A percentile compares a stretch with the other conserved stretches of the same genome.
Conservation (phyloP, 2,888 invertebrate genomes). For the Spisula solida region DNA sequence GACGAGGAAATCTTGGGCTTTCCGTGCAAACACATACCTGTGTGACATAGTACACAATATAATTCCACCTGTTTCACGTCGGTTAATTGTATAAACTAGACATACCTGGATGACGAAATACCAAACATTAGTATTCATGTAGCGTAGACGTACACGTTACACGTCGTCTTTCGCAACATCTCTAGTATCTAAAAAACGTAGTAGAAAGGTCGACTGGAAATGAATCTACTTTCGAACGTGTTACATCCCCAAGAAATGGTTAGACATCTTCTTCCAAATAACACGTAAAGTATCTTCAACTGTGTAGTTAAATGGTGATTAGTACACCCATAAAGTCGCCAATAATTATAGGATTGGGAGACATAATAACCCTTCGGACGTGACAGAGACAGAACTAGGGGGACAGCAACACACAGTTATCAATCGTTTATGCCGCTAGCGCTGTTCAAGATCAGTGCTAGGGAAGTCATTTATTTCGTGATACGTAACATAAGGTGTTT, state of each 20-base stretch:
- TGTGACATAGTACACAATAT: too few relatives aligned
- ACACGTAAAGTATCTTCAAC: neutral
- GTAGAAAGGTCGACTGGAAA: neutral
- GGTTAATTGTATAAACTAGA: too few relatives aligned
- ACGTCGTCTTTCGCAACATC: too few relatives aligned
- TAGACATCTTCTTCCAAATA: neutral
- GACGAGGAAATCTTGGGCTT: too few relatives aligned
- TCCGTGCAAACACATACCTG: too few relatives aligned
- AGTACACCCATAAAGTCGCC: neutral
- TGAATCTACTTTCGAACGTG: neutral
- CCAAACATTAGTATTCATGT: too few relatives aligned
- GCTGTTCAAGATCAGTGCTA: neutral
- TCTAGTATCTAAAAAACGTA: neutral
- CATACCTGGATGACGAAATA: too few relatives aligned
- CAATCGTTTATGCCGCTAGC: neutral
- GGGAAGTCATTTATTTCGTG: neutral
- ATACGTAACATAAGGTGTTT: neutral
- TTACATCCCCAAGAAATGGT: constrained; percentile 2
- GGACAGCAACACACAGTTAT: neutral
- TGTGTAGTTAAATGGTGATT: neutral
- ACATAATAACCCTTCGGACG: constrained; percentile 9
- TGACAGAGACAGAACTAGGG: neutral
- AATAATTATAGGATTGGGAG: neutral
- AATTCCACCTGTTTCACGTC: too few relatives aligned
- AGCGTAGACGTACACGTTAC: too few relatives aligned